Base-by-base conservation (phyloP, 2,797 vertebrate species). In the Salarias fasciatus region DNA sequence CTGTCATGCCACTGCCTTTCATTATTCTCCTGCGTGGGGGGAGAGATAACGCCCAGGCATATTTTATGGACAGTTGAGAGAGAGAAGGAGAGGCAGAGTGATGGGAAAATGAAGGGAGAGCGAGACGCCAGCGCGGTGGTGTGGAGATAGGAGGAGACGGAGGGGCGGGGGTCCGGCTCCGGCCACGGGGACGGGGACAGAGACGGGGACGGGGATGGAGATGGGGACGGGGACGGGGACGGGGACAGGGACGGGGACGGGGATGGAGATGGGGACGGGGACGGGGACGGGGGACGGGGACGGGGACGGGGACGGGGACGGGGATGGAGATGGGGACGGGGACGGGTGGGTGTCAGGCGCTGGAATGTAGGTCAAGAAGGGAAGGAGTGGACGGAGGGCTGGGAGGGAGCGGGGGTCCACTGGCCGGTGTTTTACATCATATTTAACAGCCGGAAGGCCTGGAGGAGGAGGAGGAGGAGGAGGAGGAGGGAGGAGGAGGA, bases 301-400 rank as follows among this genome's bases (percentile, higher is more conserved):
- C 87, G n/a, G n/a, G n/a, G n/a, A n/a, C 90, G 91, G 90, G 92
- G 93, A 91, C 18, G 90, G 84, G 53, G 88, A 92, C 18, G 24
- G 24, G 18, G 90, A 88, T n/a, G n/a, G n/a, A n/a, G n/a, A n/a
- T n/a, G n/a, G n/a, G n/a, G n/a, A n/a, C n/a, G n/a, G n/a, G n/a
- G n/a, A n/a, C n/a, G n/a, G n/a, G n/a, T n/a, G n/a, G 88, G 85
- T 92, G 86, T 93, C 91, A 89, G 83, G 91, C 88, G 72, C 80
- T 84, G 71, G 79, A 92, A 95, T 94, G 90, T 95, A 91, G 93
- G 94, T 95, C 93, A 95, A 91, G 87, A 91, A 89, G 11, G n/a
- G 2, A 14, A 73, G 65, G 85, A 76, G 85, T 80, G 93, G 90
- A 92, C 87, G 85, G 91, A 88, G 77, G 82, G 82, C 86, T 82